Evolutionary conservation across 2,888 invertebrate genomes (phyloP).

Genomic region (Cryptocephalus moraei): DNA sequence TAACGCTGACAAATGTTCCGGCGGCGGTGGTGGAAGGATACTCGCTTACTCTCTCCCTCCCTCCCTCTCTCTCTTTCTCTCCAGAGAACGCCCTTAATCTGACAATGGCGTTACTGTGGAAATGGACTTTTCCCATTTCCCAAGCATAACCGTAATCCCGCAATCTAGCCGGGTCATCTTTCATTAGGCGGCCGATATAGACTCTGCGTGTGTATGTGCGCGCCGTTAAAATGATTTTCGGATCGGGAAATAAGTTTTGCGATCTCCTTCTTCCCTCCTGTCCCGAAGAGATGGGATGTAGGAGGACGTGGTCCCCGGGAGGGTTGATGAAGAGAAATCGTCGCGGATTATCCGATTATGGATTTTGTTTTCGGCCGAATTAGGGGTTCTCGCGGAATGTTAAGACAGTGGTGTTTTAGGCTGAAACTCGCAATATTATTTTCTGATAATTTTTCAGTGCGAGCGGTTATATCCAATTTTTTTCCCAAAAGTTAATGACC

Average conservation of each 20-base stretch:
- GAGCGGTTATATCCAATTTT: too few species aligned
- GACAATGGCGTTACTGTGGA: neutral
- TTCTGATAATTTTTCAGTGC: too few species aligned
- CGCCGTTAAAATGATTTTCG: slow-evolving; percentile 32
- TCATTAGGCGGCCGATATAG: slow-evolving; percentile 24
- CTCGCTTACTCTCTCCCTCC: neutral
- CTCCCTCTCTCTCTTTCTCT: neutral
- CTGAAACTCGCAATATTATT: too few species aligned
- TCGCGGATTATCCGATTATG: neutral
- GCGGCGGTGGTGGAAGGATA: too few species aligned
- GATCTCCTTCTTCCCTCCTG: neutral
- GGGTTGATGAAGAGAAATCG: neutral
- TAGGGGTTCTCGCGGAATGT: too few species aligned
- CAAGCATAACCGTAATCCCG: slow-evolving; percentile 27
- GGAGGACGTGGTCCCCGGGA: slow-evolving; percentile 24
- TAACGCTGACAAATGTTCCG: too few species aligned
- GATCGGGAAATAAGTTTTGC: slow-evolving; percentile 21
- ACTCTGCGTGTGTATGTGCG: slow-evolving; percentile 10
- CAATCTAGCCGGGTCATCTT: slow-evolving; percentile 34
- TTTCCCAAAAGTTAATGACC: too few species aligned
- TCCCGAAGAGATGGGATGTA: neutral
- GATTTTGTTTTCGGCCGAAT: neutral
- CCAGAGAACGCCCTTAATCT: neutral
- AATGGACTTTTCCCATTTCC: neutral
- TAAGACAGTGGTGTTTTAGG: too few species aligned